Conservation (phyloP, 2,113 vertebrate species). For the Alces alces region DNA sequence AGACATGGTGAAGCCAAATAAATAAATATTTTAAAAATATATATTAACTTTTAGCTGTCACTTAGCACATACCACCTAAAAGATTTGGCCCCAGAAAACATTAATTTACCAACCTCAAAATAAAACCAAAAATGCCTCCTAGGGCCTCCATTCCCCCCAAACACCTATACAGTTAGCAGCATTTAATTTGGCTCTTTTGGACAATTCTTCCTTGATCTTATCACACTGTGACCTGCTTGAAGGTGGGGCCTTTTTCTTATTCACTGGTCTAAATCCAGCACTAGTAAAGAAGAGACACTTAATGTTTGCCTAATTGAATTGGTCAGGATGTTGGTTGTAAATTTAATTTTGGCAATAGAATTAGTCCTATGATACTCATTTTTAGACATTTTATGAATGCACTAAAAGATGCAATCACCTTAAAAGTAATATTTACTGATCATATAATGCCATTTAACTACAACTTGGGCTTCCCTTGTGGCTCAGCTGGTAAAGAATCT, state of each 20-base stretch:
- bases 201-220: neutral
- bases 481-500: neutral
- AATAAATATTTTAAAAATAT: neutral
- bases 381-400: neutral
- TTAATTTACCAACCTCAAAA: neutral
- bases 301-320: neutral
- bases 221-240: neutral
- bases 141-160: neutral
- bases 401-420: neutral
- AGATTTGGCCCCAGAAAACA: neutral
- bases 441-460: neutral
- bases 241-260: neutral
- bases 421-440: constrained; percentile 17
- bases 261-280: neutral
- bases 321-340: neutral
- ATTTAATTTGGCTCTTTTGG: neutral
- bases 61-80: neutral
- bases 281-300: neutral
- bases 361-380: neutral
- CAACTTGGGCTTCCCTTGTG: neutral
- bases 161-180: neutral
- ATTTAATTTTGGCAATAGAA: neutral
- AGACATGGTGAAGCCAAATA: neutral
- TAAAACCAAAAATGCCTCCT: neutral
- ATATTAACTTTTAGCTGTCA: neutral